Conservation (phyloP, 2,797 vertebrate genomes). For the Chrysocyon brachyurus region DNA sequence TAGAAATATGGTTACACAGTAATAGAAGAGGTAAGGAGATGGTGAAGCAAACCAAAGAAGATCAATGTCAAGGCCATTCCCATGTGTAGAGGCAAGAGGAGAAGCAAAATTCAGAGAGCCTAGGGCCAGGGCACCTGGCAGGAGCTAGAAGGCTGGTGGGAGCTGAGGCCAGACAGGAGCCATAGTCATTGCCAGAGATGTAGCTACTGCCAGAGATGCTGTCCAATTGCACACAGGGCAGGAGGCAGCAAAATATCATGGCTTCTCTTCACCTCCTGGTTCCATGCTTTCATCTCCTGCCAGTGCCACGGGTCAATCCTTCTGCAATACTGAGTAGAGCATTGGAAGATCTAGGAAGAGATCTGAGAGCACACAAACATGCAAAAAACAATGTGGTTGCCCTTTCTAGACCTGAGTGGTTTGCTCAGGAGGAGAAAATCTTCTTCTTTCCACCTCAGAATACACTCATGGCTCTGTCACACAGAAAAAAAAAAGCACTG, state of each 20-base stretch:
- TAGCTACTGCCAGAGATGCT: neutral
- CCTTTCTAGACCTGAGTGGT: neutral
- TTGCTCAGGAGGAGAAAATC: neutral
- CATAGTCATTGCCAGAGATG: neutral
- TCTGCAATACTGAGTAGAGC: neutral
- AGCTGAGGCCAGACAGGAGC: neutral
- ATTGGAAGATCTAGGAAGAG: neutral
- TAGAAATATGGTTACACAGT: neutral
- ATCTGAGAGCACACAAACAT: neutral
- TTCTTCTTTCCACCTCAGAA: neutral
- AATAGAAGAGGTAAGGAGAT: neutral
- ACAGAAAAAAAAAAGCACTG: neutral
- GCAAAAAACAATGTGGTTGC: neutral
- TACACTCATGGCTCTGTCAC: neutral
- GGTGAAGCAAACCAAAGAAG: neutral
- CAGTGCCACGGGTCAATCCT: neutral
- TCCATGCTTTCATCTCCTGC: neutral
- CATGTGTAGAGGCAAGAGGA: rapidly evolving
- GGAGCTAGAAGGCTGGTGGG: neutral
- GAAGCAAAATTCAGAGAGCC: neutral
- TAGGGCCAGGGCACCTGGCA: neutral
- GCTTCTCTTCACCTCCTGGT: neutral
- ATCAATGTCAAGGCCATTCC: neutral
- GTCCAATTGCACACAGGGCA: neutral
- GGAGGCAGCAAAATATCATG: neutral